These are phyloP conservation scores for Apogon talboti DNA, from an alignment of 2,797 vertebrate genomes.

Conservation along the genomic window DNA sequence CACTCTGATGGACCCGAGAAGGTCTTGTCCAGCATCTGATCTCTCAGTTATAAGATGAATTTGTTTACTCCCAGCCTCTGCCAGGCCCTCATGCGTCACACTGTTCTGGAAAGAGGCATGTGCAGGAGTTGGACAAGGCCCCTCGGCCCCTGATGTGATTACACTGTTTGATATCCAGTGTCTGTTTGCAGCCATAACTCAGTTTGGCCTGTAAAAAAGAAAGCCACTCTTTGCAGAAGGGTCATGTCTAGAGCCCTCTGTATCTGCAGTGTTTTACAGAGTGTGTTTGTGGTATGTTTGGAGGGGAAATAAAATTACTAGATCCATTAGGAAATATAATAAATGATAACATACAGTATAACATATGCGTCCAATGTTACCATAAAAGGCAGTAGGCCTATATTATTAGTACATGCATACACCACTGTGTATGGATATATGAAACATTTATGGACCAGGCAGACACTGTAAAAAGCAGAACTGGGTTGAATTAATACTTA, in stretches of 20 bases:
- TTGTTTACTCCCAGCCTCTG: slow-evolving; percentile 55
- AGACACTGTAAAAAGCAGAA: no score
- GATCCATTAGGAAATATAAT: no score
- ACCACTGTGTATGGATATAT: no score
- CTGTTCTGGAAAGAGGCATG: slow-evolving; percentile 49
- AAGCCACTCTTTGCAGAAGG: slow-evolving; percentile 21
- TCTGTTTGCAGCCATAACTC: slow-evolving; percentile 35
- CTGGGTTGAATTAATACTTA: no score
- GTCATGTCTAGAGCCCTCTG: slow-evolving; percentile 4
- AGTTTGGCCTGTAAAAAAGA: slow-evolving; percentile 20
- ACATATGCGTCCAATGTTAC: no score
- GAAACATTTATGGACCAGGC: no score
- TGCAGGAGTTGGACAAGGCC: slow-evolving; percentile 40
- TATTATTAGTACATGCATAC: no score
- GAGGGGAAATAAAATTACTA: slow-evolving; percentile 13
- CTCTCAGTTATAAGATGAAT: slow-evolving; percentile 54
- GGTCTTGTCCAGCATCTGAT: slow-evolving; percentile 35
- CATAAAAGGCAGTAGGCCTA: no score
- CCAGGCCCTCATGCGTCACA: slow-evolving; percentile 43
- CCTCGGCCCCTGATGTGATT: slow-evolving; percentile 49
- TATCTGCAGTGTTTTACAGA: not conserved
- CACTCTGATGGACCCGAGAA: slow-evolving; percentile 18
- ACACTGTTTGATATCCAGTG: slow-evolving; percentile 45
- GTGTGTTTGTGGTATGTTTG: not conserved
- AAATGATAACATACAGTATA: no score